These are phyloP conservation scores for Hyla sarda DNA, from an alignment of 2,113 vertebrate species.

Conservation along the genomic window DNA sequence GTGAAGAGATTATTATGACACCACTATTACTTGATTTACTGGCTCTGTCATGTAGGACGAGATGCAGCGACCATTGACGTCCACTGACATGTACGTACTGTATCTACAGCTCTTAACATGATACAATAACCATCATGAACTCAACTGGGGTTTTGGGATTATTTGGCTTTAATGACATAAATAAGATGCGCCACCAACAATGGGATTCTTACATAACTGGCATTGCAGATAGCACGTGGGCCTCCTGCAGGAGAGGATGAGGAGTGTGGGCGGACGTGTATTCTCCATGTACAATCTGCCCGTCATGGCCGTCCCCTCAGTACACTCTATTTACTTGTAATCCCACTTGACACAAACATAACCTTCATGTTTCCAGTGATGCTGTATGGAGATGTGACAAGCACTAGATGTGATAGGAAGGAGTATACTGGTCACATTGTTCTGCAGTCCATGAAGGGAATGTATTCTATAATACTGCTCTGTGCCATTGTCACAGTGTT, in stretches of 20 bases:
- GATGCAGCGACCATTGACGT: no score
- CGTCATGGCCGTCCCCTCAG: not conserved
- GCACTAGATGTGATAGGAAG: not conserved
- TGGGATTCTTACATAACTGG: no score
- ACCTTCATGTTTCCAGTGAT: not conserved
- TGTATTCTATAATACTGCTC: not conserved
- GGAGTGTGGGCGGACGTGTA: not conserved
- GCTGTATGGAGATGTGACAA: not conserved
- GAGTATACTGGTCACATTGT: not conserved
- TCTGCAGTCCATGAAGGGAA: not conserved
- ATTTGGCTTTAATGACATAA: not conserved
- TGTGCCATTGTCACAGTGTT: not conserved
- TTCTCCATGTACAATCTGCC: constrained; percentile 10
- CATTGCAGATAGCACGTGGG: not conserved
- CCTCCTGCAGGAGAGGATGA: not conserved
- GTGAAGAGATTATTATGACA: no score
- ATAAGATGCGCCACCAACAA: not conserved
- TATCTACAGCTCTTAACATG: not conserved
- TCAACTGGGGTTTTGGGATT: not conserved
- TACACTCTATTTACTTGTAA: not conserved
- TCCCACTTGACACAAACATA: not conserved
- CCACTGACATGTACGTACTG: no score
- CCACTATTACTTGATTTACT: no score
- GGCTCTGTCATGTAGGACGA: not conserved
- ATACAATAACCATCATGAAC: not conserved